Conservation (phyloP, 2,113 vertebrate species). For the Pantherophis guttatus region DNA sequence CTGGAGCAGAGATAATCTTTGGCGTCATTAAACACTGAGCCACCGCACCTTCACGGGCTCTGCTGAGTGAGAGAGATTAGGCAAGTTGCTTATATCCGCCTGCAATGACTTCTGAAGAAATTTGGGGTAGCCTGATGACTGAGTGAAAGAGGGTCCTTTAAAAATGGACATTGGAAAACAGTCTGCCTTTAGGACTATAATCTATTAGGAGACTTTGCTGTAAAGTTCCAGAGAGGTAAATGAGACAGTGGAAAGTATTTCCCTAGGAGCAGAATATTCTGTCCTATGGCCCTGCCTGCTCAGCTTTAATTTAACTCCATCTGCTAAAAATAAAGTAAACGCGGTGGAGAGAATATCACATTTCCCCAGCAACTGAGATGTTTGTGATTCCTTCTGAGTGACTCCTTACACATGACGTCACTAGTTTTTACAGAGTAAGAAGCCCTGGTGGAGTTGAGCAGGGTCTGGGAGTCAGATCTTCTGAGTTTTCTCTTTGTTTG, state of each 20-base stretch:
- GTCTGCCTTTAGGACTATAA: background rate
- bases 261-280: background rate
- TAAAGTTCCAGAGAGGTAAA: background rate
- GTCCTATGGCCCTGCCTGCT: background rate
- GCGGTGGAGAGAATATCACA: background rate
- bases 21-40: background rate
- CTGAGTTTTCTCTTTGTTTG: constrained; percentile 8
- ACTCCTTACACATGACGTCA: background rate
- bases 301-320: background rate
- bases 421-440: background rate
- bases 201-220: background rate
- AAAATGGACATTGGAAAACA: background rate
- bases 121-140: background rate
- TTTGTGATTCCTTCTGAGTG: background rate
- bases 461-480: constrained; percentile 20
- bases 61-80: background rate
- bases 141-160: background rate
- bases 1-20: background rate
- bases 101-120: background rate
- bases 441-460: background rate
- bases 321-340: background rate
- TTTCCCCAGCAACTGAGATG: background rate
- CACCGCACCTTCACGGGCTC: background rate
- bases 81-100: background rate
- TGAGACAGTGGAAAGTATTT: background rate